Evolutionary conservation across 2,113 vertebrate species (phyloP).

Genomic region (Cyanoliseus patagonus): DNA sequence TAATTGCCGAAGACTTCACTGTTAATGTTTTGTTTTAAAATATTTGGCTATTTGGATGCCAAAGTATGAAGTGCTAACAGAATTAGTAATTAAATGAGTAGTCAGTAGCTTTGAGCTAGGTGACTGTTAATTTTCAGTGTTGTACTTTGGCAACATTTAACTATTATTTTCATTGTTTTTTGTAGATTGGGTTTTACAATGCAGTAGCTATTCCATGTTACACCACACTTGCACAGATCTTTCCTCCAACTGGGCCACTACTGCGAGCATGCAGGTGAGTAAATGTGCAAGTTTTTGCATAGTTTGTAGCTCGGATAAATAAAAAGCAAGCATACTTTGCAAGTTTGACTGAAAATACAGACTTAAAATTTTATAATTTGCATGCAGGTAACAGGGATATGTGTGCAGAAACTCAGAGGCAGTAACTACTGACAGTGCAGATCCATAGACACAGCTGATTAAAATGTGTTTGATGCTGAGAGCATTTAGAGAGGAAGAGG

Average conservation of each 20-base stretch:
- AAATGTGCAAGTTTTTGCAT: background rate
- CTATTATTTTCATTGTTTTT: background rate
- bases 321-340: background rate
- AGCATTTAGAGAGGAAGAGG: background rate
- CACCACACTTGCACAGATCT: slow-evolving; percentile 88
- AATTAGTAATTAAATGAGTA: background rate
- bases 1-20: background rate
- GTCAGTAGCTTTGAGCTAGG: background rate
- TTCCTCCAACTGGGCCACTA: slow-evolving; percentile 87
- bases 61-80: background rate
- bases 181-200: slow-evolving; percentile 95
- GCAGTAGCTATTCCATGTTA: slow-evolving; percentile 97
- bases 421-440: background rate
- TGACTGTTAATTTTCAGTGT: background rate
- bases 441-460: background rate
- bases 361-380: background rate
- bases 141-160: background rate
- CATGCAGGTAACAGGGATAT: background rate
- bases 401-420: background rate
- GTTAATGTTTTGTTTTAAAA: background rate
- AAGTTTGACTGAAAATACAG: background rate
- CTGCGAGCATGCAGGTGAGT: slow-evolving; percentile 90
- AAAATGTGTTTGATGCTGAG: background rate
- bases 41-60: background rate
- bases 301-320: background rate